Percentiles rank a stretch among this genome's conserved stretches.
phyloP scores from a whole-genome alignment of 1,140 invertebrate genomes.

The Nasonia vitripennis region DNA sequence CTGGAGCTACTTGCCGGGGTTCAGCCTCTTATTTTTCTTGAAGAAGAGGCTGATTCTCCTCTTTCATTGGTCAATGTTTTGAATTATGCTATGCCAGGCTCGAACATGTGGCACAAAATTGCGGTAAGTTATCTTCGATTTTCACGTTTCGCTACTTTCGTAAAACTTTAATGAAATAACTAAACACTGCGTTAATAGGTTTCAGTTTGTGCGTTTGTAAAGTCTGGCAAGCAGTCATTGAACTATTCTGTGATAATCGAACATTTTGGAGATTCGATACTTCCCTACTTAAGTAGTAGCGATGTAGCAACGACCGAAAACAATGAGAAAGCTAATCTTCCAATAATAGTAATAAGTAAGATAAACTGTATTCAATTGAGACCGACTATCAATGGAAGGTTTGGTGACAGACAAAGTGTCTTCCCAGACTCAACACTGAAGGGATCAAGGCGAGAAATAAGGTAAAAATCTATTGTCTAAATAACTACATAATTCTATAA shows the following conservation, averaged over 20 bases:
- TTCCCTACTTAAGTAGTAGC: slow-evolving; percentile 65
- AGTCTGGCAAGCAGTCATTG: slow-evolving; percentile 63
- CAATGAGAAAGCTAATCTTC: slow-evolving; percentile 59
- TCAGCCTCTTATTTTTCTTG: slow-evolving; percentile 68
- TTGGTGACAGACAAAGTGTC: slow-evolving; percentile 65
- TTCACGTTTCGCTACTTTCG: not conserved
- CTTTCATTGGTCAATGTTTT: slow-evolving; percentile 67
- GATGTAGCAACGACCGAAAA: slow-evolving; percentile 52
- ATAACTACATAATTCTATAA: slow-evolving; percentile 34
- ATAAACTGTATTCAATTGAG: slow-evolving; percentile 69
- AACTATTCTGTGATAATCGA: slow-evolving; percentile 64
- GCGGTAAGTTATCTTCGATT: slow-evolving; percentile 60
- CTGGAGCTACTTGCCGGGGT: slow-evolving; percentile 69
- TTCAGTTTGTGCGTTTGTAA: slow-evolving; percentile 67
- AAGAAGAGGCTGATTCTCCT: slow-evolving; percentile 60
- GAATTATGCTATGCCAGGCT: slow-evolving; percentile 61
- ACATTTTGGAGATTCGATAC: slow-evolving; percentile 71
- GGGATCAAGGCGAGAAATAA: slow-evolving; percentile 70
- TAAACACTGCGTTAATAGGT: slow-evolving; percentile 60
- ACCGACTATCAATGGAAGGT: slow-evolving; percentile 56
- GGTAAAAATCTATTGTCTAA: slow-evolving; percentile 57
- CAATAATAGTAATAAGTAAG: slow-evolving; percentile 71
- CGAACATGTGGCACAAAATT: slow-evolving; percentile 69
- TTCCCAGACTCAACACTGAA: slow-evolving; percentile 70
- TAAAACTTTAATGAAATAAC: slow-evolving; percentile 18